phyloP scores from a whole-genome alignment of 64 coral and sea anemone species.

The Dendronephthya gigantea region DNA sequence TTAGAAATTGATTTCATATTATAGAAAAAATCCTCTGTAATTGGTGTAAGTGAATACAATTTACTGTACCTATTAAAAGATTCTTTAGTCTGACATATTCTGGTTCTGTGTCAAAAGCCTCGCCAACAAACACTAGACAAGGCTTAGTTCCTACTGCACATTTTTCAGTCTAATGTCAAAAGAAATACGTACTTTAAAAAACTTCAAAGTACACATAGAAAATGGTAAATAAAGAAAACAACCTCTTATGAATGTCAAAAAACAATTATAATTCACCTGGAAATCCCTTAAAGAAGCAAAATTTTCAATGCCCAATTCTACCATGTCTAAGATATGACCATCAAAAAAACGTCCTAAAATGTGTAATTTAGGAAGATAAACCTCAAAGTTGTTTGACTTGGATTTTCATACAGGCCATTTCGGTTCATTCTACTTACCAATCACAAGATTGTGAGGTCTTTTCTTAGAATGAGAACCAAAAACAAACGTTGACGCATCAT shows the following conservation, averaged over 20 bases:
- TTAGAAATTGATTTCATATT: background rate
- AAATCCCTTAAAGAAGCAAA: slow-evolving; percentile 61
- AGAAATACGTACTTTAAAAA: too few relatives aligned
- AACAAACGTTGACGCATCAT: slow-evolving; percentile 77
- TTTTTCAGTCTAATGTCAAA: slow-evolving; percentile 64
- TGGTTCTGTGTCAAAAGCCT: slow-evolving; percentile 69
- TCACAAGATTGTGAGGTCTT: slow-evolving; percentile 77
- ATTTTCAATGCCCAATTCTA: slow-evolving; percentile 74
- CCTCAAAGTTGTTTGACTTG: too few relatives aligned
- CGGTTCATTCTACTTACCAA: slow-evolving; percentile 53
- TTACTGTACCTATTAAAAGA: slow-evolving; percentile 94
- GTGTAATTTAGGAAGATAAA: background rate
- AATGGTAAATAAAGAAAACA: background rate
- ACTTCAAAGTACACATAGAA: background rate
- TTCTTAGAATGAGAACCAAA: slow-evolving; percentile 99
- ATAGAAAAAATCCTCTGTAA: too few relatives aligned
- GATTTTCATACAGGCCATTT: too few relatives aligned
- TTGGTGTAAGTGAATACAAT: too few relatives aligned
- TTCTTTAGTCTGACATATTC: slow-evolving; percentile 78
- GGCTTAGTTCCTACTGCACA: slow-evolving; percentile 78
- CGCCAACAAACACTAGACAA: slow-evolving; percentile 78
- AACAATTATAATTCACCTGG: slow-evolving; percentile 52
- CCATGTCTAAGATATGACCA: slow-evolving; percentile 82
- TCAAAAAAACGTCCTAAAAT: slow-evolving; percentile 71
- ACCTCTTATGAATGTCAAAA: background rate